Evolutionary conservation across 2,888 invertebrate genomes (phyloP), one percentile per base, ranked within the genome.

Genomic region (Baccha elongata): DNA sequence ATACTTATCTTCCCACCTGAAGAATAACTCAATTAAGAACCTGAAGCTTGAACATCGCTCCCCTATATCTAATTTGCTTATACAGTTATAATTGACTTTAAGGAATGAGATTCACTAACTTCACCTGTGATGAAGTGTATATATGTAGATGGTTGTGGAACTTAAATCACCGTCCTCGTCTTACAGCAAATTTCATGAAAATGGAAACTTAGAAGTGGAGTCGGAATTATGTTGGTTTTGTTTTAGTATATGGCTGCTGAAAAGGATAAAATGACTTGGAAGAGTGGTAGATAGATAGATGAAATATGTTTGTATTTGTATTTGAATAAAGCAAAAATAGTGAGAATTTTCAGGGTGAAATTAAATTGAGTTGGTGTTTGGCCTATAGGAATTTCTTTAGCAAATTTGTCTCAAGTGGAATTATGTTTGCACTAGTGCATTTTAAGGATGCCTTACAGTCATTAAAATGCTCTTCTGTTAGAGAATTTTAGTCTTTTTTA

Each of bases 11-110:
- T 35, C 3, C n/a, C 29, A 40, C 23, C 2, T 13, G 23, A 23
- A 48, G 29, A 40, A 69, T 40, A 37, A 65, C 65, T 55, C 53
- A 73, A 73, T 73, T 73, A 46, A 53, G 32, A 44, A 42, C 15
- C 21, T n/a, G 21, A n/a, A 46, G 46, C 46, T 11, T 21, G 46
- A 46, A 21, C 19, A 19, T 52, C 21, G 21, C 29, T 52, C 46
- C 21, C 32, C 21, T 52, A 13, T 46, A 46, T 21, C 15, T 29
- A 52, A 13, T 52, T 52, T 52, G 29, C 52, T 52, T 19, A n/a
- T n/a, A 52, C 21, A 32, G 32, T 52, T 52, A 26, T 29, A 52
- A 50, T 29, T 23, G 7, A 50, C 50, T 50, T n/a, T 19, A 11
- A 3, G 29, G 52, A 52, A 26, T 15, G 15, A 3, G 29, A 21